Evolutionary conservation across 2,888 invertebrate species (phyloP), one percentile per base, ranked within the genome.

Genomic region (Rhopalosiphum nymphaeae): DNA sequence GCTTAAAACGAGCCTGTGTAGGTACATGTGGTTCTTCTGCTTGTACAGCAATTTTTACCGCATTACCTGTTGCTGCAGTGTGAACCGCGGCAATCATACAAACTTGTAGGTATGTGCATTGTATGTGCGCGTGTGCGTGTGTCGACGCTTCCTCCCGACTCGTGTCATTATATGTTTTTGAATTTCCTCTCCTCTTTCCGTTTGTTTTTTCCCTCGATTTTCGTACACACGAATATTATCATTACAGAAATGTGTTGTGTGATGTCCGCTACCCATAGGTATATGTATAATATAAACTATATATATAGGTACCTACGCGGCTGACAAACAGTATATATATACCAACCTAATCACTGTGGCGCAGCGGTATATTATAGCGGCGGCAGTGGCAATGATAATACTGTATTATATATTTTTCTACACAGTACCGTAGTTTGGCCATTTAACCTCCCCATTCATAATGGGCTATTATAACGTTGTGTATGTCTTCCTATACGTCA

Each of bases 41-140:
- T 86, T 90, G 90, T 94, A 94, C 86, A 49, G 90, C 94, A 94
- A 94, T 94, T 94, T 94, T 94, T 94, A 94, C 94, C 90, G 90
- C 94, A 94, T 94, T 94, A 94, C 94, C 57, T 21, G 92, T 29
- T n/a, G 90, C 67, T 29, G 46, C 36, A 87, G 61, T 84, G 93
- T 93, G 89, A 93, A 93, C 90, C 85, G 26, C 61, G 44, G 84
- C 84, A 93, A 93, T 89, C 89, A 93, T 13, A 78, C 89, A 84
- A 84, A 89, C 93, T 85, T 57, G 89, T 93, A 87, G 36, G 21
- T 57, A 49, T 91, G 85, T 46, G 46, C n/a, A 86, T 44, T 92
- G 67, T 61, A 44, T 92, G 91, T 86, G 57, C 86, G 46, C 61
- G 53, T 92, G 92, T 88, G 87, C 85, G n/a, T 46, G 49, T 61